phyloP scores from a whole-genome alignment of 2,888 invertebrate species.

The Drosophila fungiperda region DNA sequence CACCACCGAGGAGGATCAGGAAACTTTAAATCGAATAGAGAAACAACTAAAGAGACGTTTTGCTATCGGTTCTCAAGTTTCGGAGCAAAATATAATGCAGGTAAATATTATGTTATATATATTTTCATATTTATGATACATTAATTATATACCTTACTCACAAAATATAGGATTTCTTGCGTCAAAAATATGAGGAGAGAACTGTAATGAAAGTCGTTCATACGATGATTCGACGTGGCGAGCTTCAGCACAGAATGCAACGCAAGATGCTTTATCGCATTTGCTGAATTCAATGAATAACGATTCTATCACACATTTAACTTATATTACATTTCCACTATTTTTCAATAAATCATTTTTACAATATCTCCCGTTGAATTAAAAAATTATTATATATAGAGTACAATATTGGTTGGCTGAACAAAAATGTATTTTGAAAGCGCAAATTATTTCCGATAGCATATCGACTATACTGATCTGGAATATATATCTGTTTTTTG shows the following conservation, averaged over 20 bases:
- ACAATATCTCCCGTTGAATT: background rate
- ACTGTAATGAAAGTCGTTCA: slow-evolving; percentile 96
- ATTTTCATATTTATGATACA: background rate
- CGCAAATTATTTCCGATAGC: background rate
- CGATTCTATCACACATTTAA: background rate
- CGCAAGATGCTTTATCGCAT: slow-evolving; percentile 98
- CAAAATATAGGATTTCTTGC: slow-evolving; percentile 88
- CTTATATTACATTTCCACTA: background rate
- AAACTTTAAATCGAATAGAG: slow-evolving; percentile 94
- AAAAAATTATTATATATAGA: background rate
- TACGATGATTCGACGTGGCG: slow-evolving; percentile 97
- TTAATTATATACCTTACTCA: background rate
- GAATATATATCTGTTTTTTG: background rate
- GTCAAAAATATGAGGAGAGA: slow-evolving; percentile 94
- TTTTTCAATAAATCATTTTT: slow-evolving; percentile 23
- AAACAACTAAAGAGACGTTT: slow-evolving; percentile 97
- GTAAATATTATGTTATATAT: slow-evolving; percentile 49
- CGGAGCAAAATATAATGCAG: slow-evolving; percentile 96
- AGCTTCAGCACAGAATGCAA: slow-evolving; percentile 98
- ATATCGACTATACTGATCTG: background rate
- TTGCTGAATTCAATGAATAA: slow-evolving; percentile 86
- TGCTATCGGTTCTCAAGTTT: slow-evolving; percentile 98
- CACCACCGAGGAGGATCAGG: slow-evolving; percentile 97
- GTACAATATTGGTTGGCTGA: background rate
- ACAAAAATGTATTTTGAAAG: background rate